These are phyloP conservation scores for Megaceryle maxima DNA, from an alignment of 2,113 vertebrate genomes.

Conservation along the genomic window DNA sequence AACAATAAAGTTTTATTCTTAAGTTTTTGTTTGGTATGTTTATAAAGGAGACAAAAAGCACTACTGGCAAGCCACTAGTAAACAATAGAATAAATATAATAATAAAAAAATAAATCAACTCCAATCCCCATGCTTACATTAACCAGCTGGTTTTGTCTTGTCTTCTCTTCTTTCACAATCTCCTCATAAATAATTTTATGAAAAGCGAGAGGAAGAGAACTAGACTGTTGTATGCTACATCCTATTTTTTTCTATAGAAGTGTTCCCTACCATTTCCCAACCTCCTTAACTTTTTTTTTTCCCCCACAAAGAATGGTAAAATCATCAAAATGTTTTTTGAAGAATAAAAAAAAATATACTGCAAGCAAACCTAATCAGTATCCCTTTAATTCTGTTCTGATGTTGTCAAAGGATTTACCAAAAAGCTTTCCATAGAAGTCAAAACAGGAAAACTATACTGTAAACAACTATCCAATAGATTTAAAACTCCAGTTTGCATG, in stretches of 20 bases:
- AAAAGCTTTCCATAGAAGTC: neutral
- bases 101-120: neutral
- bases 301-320: neutral
- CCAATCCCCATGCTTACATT: neutral
- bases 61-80: neutral
- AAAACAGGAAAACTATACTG: neutral
- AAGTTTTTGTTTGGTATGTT: neutral
- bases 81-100: neutral
- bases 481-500: neutral
- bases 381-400: neutral
- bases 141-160: neutral
- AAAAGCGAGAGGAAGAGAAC: neutral
- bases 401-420: neutral
- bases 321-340: neutral
- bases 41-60: neutral
- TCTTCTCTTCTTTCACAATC: constrained; percentile 5
- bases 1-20: neutral
- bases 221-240: neutral
- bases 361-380: neutral
- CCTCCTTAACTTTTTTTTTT: neutral
- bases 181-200: neutral
- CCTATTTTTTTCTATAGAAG: neutral
- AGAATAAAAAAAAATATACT: neutral
- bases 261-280: neutral
- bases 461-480: neutral